phyloP scores from a whole-genome alignment of 2,113 vertebrate species.

The Rhombomys opimus region DNA sequence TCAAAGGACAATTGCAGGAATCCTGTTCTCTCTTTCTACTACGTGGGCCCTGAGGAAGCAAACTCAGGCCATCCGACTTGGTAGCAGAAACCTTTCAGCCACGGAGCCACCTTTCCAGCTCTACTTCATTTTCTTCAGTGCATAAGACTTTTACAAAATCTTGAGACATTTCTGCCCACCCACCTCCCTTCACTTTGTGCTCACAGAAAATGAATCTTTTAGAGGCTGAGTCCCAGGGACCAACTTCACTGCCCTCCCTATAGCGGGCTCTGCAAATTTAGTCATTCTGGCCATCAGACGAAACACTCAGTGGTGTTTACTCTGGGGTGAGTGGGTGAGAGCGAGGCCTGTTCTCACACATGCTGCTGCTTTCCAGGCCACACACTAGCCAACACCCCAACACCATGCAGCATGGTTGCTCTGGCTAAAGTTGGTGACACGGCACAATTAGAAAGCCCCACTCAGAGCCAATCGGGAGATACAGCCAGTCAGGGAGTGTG shows the following conservation, averaged over 20 bases:
- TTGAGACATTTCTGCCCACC: not conserved
- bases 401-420: not conserved
- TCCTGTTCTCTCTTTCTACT: not conserved
- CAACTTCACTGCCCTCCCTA: not conserved
- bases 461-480: not conserved
- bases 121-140: not conserved
- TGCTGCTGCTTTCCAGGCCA: not conserved
- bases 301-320: fast-evolving
- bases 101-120: not conserved
- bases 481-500: not conserved
- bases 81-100: not conserved
- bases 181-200: not conserved
- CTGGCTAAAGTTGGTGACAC: not conserved
- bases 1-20: not conserved
- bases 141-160: not conserved
- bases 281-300: not conserved
- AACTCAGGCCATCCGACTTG: not conserved
- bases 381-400: too few species aligned
- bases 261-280: not conserved
- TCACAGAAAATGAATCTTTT: not conserved
- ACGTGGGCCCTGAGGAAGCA: not conserved
- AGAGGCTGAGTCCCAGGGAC: too few species aligned
- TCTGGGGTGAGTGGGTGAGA: not conserved
- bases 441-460: not conserved
- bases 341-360: not conserved